Evolutionary conservation across 2,797 vertebrate species (phyloP).

Genomic region (Acipenser transmontanus): DNA sequence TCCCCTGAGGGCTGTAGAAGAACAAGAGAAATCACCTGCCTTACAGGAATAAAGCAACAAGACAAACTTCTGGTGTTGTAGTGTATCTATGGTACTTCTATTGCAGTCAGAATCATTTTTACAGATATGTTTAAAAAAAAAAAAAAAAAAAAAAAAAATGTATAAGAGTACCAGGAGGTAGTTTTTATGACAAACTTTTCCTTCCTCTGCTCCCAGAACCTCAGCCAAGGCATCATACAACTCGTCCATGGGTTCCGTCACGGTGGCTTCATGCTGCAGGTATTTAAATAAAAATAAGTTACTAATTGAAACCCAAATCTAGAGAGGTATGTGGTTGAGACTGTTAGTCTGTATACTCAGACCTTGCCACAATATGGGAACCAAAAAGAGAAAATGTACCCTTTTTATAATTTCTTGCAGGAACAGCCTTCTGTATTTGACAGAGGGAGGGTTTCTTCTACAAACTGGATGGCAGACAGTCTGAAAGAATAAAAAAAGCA

Average conservation of each 20-base stretch:
- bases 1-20: conserved; percentile 64
- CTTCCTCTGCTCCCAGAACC: conserved; percentile 59
- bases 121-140: no score
- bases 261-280: conserved; percentile 63
- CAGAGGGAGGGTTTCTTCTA: conserved; percentile 62
- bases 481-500: conserved; percentile 31
- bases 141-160: no score
- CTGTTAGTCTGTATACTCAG: no score
- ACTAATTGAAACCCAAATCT: no score
- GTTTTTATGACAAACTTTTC: conserved; percentile 65
- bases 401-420: conserved; percentile 77
- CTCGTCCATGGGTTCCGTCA: conserved; percentile 69
- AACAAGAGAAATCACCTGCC: not conserved
- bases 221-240: conserved; percentile 71
- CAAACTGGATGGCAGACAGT: conserved; percentile 70
- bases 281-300: no score
- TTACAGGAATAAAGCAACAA: no score
- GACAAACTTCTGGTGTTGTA: no score
- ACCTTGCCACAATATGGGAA: no score
- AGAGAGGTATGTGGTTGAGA: no score
- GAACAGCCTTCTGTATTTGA: conserved; percentile 68
- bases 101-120: not conserved
- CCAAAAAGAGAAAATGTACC: conserved; percentile 44
- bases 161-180: conserved; percentile 72
- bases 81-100: not conserved